phyloP scores from a whole-genome alignment of 1,140 invertebrate genomes.

The Ectropis grisescens region DNA sequence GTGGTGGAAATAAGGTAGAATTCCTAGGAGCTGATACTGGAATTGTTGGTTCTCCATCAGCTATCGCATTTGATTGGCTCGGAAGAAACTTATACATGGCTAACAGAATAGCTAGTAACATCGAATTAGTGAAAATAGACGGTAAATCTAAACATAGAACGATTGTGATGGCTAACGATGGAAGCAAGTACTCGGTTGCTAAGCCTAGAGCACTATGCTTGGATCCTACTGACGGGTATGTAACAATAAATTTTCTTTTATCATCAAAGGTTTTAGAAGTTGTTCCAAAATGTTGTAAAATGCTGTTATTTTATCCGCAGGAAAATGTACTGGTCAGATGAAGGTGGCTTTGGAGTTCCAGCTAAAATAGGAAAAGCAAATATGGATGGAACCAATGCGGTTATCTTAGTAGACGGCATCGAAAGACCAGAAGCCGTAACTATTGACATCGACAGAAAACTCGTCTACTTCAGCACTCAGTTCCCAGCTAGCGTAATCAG shows the following conservation, averaged over 20 bases:
- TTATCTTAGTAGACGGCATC: conserved; percentile 77
- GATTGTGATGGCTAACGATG: conserved; percentile 92
- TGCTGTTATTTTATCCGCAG: conserved; percentile 55
- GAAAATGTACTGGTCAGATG: conserved; percentile 96
- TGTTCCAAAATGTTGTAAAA: no score
- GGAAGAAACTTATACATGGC: conserved; percentile 95
- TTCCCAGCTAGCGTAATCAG: conserved; percentile 80
- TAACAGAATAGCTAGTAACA: conserved; percentile 91
- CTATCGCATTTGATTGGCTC: conserved; percentile 96
- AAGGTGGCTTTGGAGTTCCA: conserved; percentile 91
- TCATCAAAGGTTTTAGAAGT: no score
- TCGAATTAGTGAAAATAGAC: conserved; percentile 92
- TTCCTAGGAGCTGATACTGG: conserved; percentile 85
- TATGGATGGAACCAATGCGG: conserved; percentile 91
- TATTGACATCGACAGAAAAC: conserved; percentile 87
- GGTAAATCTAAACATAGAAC: conserved; percentile 87
- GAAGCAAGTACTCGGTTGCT: conserved; percentile 87
- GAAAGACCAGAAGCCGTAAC: conserved; percentile 86
- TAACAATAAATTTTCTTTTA: no score
- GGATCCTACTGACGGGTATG: conserved; percentile 90
- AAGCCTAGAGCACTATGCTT: conserved; percentile 90
- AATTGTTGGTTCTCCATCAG: conserved; percentile 90
- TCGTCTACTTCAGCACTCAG: conserved; percentile 89
- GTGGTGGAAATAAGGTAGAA: conserved; percentile 88
- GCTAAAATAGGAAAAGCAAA: conserved; percentile 92